Conservation (phyloP, 1,140 invertebrate species). For the Drosophila nebulosa region DNA sequence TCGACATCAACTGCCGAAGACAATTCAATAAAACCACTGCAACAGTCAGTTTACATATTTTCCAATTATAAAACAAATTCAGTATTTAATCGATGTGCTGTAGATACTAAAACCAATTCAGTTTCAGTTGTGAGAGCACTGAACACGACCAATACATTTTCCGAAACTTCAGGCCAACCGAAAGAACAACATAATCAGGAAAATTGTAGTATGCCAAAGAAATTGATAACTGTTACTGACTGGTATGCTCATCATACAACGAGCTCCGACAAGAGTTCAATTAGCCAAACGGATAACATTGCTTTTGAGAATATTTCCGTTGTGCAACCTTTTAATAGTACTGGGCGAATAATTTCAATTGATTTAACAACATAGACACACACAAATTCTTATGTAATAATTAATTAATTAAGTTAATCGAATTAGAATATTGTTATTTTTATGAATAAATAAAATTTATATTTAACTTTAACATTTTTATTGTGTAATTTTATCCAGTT, state of each 20-base stretch:
- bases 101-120: constrained; percentile 46
- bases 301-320: constrained; percentile 45
- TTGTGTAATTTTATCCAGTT: no score
- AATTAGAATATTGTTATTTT: constrained; percentile 61
- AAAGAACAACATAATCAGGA: constrained; percentile 68
- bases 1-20: constrained; percentile 27
- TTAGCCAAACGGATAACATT: constrained; percentile 36
- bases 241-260: constrained; percentile 51
- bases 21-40: constrained; percentile 56
- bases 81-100: constrained; percentile 48
- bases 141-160: constrained; percentile 39
- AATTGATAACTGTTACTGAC: constrained; percentile 45
- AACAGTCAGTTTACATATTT: constrained; percentile 75
- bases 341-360: constrained; percentile 70
- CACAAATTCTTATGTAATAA: constrained; percentile 18
- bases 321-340: constrained; percentile 47
- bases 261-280: constrained; percentile 40
- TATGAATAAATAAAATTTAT: constrained; percentile 44
- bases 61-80: constrained; percentile 75
- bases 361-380: constrained; percentile 71
- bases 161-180: constrained; percentile 34
- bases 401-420: constrained; percentile 23
- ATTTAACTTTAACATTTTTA: background rate
- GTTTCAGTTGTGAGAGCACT: constrained; percentile 33
- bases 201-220: constrained; percentile 65